Base-by-base conservation (phyloP, 1,140 invertebrate genomes). In the Orius insidiosus region DNA sequence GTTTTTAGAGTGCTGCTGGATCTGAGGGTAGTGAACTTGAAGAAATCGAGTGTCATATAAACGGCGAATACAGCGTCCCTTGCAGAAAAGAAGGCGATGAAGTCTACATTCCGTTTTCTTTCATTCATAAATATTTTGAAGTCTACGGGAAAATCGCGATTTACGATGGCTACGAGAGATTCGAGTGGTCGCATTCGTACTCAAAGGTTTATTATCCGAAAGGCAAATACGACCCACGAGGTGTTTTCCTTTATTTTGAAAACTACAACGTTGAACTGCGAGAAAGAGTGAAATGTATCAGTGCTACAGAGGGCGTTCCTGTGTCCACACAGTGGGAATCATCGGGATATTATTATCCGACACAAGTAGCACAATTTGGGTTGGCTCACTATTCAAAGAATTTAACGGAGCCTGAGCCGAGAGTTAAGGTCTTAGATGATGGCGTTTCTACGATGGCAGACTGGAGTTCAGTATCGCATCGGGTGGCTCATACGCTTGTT, bases 311-410 rank as follows among this genome's bases (percentile, higher is more conserved):
- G 59, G 88, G 86, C 47, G 88, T 95, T 6, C 89, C 93, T 1
- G 76, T 97, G 32, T 93, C 88, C 1, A 92, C 80, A 0, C 93
- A 97, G 59, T 98, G 93, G 93, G 83, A 89, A 50, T 80, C 78
- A 15, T 72, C 75, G 38, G 93, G 90, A 0, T 96, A 98, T 63
- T 93, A 81, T 61, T 98, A 98, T 68, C 92, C 94, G 0, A 97
- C 94, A 2, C 95, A 98, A 70, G 95, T 98, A 52, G 90, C 93
- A 3, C 95, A 99, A 62, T 98, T 90, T 63, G 95, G 88, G 0
- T 63, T 98, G 31, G 86, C 90, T 16, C 95, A 98, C 65, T 98
- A 93, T 64, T 94, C 88, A 61, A 96, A 96, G 66, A 86, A 89
- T 64, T 59, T 89, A 11, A 85, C 81, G 0, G 84, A 87, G 55